These are phyloP conservation scores for Drosophila burlai DNA, from an alignment of 1,140 invertebrate genomes.

Conservation along the genomic window DNA sequence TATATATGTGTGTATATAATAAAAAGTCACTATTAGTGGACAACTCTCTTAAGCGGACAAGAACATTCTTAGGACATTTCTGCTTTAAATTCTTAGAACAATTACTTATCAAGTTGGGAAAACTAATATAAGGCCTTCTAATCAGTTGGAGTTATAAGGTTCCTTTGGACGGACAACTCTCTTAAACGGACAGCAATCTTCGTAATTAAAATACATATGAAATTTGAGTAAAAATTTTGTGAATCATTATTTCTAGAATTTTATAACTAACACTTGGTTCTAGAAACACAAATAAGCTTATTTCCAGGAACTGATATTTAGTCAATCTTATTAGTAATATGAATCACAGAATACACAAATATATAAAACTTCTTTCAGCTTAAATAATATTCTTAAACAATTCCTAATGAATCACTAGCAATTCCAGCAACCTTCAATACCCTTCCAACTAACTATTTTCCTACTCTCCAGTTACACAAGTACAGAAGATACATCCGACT, in stretches of 20 bases:
- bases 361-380: not conserved
- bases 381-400: not conserved
- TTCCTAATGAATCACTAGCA: not conserved
- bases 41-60: not conserved
- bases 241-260: not conserved
- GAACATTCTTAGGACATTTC: not conserved
- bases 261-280: not conserved
- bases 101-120: not conserved
- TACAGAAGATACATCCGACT: not conserved
- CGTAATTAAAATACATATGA: not conserved
- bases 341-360: not conserved
- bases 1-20: not conserved
- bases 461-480: conserved; percentile 8
- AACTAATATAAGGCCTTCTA: too few relatives aligned
- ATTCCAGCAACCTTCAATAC: conserved; percentile 5
- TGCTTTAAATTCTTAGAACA: not conserved
- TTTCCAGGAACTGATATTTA: conserved; percentile 2
- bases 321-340: not conserved
- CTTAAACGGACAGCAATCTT: not conserved
- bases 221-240: not conserved
- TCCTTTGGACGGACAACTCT: too few relatives aligned
- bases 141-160: too few relatives aligned
- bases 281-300: not conserved
- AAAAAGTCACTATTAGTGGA: not conserved
- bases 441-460: conserved; percentile 2